Evolutionary conservation across 2,888 invertebrate genomes (phyloP).

Genomic region (Diploptera punctata): DNA sequence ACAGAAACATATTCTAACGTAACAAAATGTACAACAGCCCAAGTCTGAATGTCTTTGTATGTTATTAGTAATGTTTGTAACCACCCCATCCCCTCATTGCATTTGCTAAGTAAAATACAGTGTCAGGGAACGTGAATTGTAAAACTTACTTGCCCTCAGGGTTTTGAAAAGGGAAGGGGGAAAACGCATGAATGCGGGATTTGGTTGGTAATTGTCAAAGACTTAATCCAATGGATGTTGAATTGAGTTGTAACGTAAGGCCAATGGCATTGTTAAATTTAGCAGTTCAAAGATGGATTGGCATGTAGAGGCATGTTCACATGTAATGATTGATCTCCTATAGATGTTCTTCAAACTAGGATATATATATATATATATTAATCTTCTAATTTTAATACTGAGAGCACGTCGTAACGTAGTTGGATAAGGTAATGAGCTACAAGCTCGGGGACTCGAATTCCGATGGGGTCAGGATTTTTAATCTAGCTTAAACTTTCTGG

Average conservation of each 20-base stretch:
- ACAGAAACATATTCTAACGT: background rate
- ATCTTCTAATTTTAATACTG: no score
- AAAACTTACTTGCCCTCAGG: conserved; percentile 6
- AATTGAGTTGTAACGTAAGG: background rate
- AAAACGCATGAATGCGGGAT: conserved; percentile 2
- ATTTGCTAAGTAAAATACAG: conserved; percentile 16
- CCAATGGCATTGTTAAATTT: background rate
- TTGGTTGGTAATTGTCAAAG: conserved; percentile 13
- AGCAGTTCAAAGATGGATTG: background rate
- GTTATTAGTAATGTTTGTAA: conserved; percentile 16
- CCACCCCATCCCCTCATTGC: background rate
- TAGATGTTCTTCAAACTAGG: no score
- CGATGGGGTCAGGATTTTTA: no score
- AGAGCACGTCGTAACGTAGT: no score
- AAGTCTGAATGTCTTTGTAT: conserved; percentile 18
- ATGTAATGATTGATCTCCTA: no score
- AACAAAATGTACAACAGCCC: conserved; percentile 6
- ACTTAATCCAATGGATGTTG: conserved; percentile 19
- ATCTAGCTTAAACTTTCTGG: no score
- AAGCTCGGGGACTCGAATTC: no score
- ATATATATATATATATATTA: no score
- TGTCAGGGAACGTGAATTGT: conserved; percentile 13
- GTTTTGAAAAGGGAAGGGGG: background rate
- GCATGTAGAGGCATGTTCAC: no score
- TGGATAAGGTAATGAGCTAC: no score